phyloP scores from a whole-genome alignment of 2,113 vertebrate genomes.

The Sander lucioperca region DNA sequence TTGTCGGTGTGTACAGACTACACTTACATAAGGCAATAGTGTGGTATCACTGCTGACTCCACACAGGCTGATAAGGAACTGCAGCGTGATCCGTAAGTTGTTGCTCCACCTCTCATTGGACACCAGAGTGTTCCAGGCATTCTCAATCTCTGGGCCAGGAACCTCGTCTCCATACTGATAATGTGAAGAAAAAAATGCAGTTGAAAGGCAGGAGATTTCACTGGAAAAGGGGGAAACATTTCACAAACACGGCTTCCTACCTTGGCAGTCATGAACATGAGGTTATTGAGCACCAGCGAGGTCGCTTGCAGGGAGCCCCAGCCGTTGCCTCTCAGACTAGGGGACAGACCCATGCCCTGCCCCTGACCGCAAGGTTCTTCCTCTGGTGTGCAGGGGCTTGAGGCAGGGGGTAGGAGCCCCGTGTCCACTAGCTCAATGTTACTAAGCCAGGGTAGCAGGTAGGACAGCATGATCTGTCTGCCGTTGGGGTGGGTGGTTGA shows the following conservation, averaged over 20 bases:
- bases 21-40: constrained; percentile 93
- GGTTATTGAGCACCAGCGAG: constrained; percentile 97
- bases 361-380: constrained; percentile 88
- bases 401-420: constrained; percentile 92
- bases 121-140: constrained; percentile 96
- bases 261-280: constrained; percentile 99
- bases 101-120: constrained; percentile 98
- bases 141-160: constrained; percentile 96
- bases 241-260: constrained; percentile 69
- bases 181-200: neutral
- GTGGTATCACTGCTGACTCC: constrained; percentile 98
- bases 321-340: constrained; percentile 92
- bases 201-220: neutral
- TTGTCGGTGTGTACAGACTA: neutral
- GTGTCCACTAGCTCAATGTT: constrained; percentile 98
- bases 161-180: constrained; percentile 96
- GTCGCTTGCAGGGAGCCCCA: constrained; percentile 98
- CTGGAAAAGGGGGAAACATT: neutral
- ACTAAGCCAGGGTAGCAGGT: constrained; percentile 96
- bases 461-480: constrained; percentile 97
- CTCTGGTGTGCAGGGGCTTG: constrained; percentile 95
- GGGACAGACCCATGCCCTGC: constrained; percentile 81
- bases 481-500: constrained; percentile 96
- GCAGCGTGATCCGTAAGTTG: constrained; percentile 93
- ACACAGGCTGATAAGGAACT: constrained; percentile 97